These are phyloP conservation scores for Elegia similella DNA, from an alignment of 2,888 invertebrate species.

Conservation along the genomic window DNA sequence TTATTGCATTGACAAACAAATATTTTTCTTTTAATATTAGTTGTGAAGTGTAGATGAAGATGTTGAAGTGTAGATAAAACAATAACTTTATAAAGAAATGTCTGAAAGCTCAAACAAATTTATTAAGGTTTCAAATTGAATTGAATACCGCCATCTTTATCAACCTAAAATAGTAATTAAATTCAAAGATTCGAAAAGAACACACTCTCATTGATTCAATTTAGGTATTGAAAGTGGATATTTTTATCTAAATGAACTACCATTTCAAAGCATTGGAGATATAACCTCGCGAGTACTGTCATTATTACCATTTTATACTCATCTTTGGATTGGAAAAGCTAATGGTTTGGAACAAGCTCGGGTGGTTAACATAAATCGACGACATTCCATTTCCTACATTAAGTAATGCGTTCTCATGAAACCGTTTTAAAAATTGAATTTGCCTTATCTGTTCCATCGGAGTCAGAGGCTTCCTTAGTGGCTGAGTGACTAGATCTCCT, in stretches of 20 bases:
- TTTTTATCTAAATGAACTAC: constrained; percentile 25
- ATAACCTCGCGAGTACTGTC: constrained; percentile 32
- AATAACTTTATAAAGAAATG: too few relatives aligned
- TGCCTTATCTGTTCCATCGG: constrained; percentile 40
- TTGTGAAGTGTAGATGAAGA: too few relatives aligned
- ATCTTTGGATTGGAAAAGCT: constrained; percentile 74
- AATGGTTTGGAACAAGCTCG: constrained; percentile 74
- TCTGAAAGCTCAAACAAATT: too few relatives aligned
- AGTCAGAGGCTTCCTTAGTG: constrained; percentile 31
- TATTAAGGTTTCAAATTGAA: too few relatives aligned
- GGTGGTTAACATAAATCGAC: constrained; percentile 75
- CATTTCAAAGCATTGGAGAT: constrained; percentile 23
- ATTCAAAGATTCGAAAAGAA: too few relatives aligned
- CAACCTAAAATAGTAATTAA: too few relatives aligned
- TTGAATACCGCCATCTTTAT: too few relatives aligned
- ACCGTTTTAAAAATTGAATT: constrained; percentile 62
- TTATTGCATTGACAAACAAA: too few relatives aligned
- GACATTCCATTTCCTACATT: constrained; percentile 73
- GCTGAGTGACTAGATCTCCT: constrained; percentile 16
- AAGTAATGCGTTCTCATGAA: constrained; percentile 60
- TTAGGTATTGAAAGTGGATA: neutral
- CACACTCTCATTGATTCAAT: too few relatives aligned
- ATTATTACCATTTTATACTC: constrained; percentile 66
- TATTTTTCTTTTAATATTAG: too few relatives aligned
- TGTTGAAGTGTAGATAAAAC: too few relatives aligned